Evolutionary conservation across 1,140 invertebrate genomes (phyloP).

Genomic region (Ceratina calcarata): DNA sequence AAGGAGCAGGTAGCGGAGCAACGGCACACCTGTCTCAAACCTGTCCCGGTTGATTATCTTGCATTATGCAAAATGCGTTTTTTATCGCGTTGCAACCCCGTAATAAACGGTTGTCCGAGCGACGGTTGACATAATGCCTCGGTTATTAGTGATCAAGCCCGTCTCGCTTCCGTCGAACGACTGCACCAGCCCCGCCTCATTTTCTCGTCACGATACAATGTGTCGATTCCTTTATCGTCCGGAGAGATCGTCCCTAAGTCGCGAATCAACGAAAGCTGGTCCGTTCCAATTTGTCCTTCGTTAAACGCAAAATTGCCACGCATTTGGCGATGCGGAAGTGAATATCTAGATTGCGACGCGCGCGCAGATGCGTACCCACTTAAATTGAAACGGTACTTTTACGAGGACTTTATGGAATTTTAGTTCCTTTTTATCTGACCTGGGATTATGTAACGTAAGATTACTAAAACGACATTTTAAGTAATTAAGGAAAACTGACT

Average conservation of each 20-base stretch:
- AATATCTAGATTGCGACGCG: conserved; percentile 2
- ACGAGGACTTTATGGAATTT: neutral
- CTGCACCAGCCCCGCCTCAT: neutral
- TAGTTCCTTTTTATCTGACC: neutral
- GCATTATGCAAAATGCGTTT: conserved; percentile 79
- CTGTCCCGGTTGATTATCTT: conserved; percentile 75
- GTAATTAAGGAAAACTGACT: too few relatives aligned
- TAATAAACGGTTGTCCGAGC: conserved; percentile 79
- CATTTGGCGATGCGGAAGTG: conserved; percentile 2
- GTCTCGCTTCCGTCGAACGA: conserved; percentile 66
- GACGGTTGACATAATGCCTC: conserved; percentile 79
- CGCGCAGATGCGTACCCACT: conserved; percentile 1
- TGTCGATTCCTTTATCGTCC: neutral
- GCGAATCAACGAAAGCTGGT: neutral
- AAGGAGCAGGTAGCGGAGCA: conserved; percentile 34
- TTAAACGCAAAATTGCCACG: neutral
- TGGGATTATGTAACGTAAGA: too few relatives aligned
- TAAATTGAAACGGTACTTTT: conserved; percentile 31
- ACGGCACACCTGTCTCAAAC: conserved; percentile 75
- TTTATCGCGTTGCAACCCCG: conserved; percentile 70
- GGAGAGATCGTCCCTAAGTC: neutral
- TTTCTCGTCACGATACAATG: neutral
- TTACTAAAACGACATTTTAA: too few relatives aligned
- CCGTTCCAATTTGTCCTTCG: conserved; percentile 17
- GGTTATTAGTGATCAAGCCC: conserved; percentile 76